A percentile compares a stretch with the other conserved stretches of the same genome.
These are phyloP conservation scores for Anastatus disparis DNA, from an alignment of 1,140 invertebrate species.

Conservation along the genomic window DNA sequence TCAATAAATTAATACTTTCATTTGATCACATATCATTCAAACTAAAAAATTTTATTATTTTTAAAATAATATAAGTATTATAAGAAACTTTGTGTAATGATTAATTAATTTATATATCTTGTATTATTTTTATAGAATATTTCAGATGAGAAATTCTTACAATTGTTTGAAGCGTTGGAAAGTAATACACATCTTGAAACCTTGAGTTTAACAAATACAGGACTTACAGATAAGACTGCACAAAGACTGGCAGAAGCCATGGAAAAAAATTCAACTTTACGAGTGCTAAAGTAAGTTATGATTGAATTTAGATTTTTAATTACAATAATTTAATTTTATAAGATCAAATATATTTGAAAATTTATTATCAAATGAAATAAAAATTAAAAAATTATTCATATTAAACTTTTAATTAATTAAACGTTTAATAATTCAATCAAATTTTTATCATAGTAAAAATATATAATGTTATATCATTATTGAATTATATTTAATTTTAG, in stretches of 20 bases:
- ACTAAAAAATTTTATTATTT: too few relatives aligned
- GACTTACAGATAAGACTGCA: slow-evolving; percentile 89
- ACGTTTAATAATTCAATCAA: too few relatives aligned
- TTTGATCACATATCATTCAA: too few relatives aligned
- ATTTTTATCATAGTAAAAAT: not conserved
- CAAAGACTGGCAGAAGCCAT: slow-evolving; percentile 86
- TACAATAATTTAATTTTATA: not conserved
- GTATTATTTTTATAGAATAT: slow-evolving; percentile 83
- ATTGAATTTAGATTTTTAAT: not conserved
- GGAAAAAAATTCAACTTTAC: slow-evolving; percentile 86
- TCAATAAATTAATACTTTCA: too few relatives aligned
- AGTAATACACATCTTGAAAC: slow-evolving; percentile 92
- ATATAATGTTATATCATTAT: slow-evolving; percentile 27
- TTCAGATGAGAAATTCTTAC: slow-evolving; percentile 93
- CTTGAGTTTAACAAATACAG: slow-evolving; percentile 92
- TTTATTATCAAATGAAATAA: too few relatives aligned
- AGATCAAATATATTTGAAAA: not conserved
- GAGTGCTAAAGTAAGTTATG: slow-evolving; percentile 81
- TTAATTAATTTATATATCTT: slow-evolving; percentile 3
- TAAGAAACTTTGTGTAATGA: too few relatives aligned
- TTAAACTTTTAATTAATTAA: too few relatives aligned
- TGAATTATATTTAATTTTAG: slow-evolving; percentile 56
- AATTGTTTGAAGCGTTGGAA: slow-evolving; percentile 88
- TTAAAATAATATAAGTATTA: too few relatives aligned
- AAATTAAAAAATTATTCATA: too few relatives aligned